Conservation (phyloP, 1,140 invertebrate species). For the Bradynema listronoti region DNA sequence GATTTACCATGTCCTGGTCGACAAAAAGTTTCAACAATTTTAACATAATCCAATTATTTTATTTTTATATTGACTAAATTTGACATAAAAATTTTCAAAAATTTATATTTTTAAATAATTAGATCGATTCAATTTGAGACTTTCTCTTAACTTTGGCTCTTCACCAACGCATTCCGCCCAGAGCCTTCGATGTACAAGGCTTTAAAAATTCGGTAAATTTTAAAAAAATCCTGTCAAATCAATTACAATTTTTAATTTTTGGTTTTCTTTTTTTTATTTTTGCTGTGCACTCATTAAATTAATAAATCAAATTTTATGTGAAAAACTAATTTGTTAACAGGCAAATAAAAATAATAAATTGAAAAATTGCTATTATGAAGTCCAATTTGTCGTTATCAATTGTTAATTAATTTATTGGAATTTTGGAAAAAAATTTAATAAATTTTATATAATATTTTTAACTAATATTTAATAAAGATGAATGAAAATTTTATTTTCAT, state of each 20-base stretch:
- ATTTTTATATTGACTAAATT: not conserved
- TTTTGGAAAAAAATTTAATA: not conserved
- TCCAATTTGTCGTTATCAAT: not conserved
- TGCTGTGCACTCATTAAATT: not conserved
- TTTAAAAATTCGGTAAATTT: slow-evolving; percentile 23
- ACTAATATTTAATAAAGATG: not conserved
- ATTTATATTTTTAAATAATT: slow-evolving; percentile 5
- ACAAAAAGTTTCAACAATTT: not conserved
- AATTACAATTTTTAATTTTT: not conserved
- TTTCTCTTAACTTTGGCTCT: slow-evolving; percentile 4
- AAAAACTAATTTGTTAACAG: not conserved
- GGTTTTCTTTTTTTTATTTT: slow-evolving; percentile 8
- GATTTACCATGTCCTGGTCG: not conserved
- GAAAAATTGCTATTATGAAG: not conserved
- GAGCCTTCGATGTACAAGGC: slow-evolving; percentile 14
- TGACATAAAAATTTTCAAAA: not conserved
- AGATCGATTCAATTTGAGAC: slow-evolving; percentile 14
- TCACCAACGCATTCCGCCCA: slow-evolving; percentile 5
- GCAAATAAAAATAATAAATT: slow-evolving; percentile 1
- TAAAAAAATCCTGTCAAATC: not conserved
- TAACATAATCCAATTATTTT: not conserved
- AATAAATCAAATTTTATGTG: not conserved
- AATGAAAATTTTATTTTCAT: not conserved
- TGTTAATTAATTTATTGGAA: slow-evolving; percentile 8
- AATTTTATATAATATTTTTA: not conserved